Conservation (phyloP, 2,888 invertebrate species). For the Invenusta paracnida region DNA sequence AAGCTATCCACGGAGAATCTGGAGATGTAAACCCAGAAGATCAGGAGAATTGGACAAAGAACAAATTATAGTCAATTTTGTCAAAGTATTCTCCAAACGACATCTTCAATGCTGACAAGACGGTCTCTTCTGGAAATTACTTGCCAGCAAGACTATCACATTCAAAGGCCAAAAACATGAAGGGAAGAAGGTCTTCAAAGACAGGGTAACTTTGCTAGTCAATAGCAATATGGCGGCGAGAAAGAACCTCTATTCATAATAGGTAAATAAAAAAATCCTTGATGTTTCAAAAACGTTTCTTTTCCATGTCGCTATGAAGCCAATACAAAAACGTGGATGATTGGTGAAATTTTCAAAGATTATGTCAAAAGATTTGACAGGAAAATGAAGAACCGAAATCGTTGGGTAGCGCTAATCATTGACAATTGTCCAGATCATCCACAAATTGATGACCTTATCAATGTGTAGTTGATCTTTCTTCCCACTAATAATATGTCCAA, state of each 20-base stretch:
- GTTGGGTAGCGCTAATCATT: constrained; percentile 46
- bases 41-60: neutral
- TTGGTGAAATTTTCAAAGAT: constrained; percentile 45
- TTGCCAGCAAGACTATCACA: constrained; percentile 30
- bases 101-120: constrained; percentile 4
- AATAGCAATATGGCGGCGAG: constrained; percentile 28
- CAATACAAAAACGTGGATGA: constrained; percentile 23
- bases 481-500: constrained; percentile 49
- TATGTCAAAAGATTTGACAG: constrained; percentile 48
- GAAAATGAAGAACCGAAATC: constrained; percentile 31
- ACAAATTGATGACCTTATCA: constrained; percentile 42
- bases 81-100: neutral
- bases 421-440: constrained; percentile 49
- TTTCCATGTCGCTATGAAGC: neutral
- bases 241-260: constrained; percentile 25
- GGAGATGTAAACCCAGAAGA: neutral
- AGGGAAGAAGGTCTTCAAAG: neutral
- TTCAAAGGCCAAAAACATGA: constrained; percentile 31
- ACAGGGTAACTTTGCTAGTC: neutral
- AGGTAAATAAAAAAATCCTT: neutral
- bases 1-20: neutral
- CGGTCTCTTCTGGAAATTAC: constrained; percentile 30
- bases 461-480: constrained; percentile 47
- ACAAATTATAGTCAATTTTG: neutral
- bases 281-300: neutral